Base-by-base conservation (phyloP, 2,113 vertebrate species). In the Apistogramma diplotaenia region DNA sequence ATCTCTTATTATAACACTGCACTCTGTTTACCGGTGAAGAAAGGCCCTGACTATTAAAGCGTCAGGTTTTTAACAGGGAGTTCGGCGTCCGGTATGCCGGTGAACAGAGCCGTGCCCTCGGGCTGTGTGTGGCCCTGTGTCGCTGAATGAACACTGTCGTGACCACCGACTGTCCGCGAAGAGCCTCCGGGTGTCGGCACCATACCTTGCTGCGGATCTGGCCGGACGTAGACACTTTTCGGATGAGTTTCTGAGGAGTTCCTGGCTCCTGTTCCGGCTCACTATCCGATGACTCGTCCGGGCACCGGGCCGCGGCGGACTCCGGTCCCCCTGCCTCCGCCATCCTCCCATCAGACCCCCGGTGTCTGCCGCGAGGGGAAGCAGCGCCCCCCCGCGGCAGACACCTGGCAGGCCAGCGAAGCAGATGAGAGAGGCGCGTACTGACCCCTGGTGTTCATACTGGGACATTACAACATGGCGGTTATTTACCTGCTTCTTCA, bases 181-280 rank as follows among this genome's bases (percentile, higher is more conserved):
- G 23, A 40, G 18, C 2, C n/a, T 19, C 37, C 49, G 16, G 6
- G 4, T n/a, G 40, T n/a, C 21, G 12, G 25, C 21, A 18, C 16
- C 43, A 43, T 95, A 99, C 97, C 97, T 98, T 98, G 94, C 97
- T 98, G 37, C 97, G 96, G 91, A 99, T 98, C 93, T 98, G 97
- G 13, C 97, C 97, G 25, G 97, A 98, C 51, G 97, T 99, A 67
- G 97, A 99, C 79, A 99, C 97, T 92, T 98, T 98, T 23, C 97
- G 96, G 87, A 98, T 98, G 56, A 98, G 96, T 90, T 98, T 99
- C 95, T 98, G 97, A 74, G 96, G 96, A 18, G 96, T 96, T 54
- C 97, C 97, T 46, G 96, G 97, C 91, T 98, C 97, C 78, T 97
- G 97, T 88, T 98, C 97, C 67, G 97, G 96, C 74, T 99, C 97